phyloP scores from a whole-genome alignment of 2,888 invertebrate species.

The Malacosoma neustria region DNA sequence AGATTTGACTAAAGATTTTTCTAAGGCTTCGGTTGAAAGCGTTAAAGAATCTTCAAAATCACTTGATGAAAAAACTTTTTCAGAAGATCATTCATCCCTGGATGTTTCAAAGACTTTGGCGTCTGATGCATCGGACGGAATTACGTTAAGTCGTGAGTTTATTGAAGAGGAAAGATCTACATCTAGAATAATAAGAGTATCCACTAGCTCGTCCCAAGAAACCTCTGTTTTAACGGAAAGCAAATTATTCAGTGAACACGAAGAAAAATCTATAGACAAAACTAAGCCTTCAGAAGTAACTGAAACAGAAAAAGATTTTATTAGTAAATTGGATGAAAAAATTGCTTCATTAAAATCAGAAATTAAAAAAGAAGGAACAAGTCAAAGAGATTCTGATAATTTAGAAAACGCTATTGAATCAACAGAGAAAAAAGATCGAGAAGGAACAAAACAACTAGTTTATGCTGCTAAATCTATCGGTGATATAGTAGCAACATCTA shows the following conservation, averaged over 20 bases:
- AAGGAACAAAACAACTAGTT: constrained; percentile 11
- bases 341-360: constrained; percentile 39
- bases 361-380: constrained; percentile 30
- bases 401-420: neutral
- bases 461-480: neutral
- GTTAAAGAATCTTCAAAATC: constrained; percentile 63
- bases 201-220: constrained; percentile 56
- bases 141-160: constrained; percentile 54
- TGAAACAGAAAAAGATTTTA: constrained; percentile 37
- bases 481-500: neutral
- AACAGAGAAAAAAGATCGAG: constrained; percentile 8
- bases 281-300: constrained; percentile 32
- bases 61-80: constrained; percentile 63
- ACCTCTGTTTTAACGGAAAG: constrained; percentile 60
- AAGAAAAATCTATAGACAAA: constrained; percentile 44
- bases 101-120: constrained; percentile 66
- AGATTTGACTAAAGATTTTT: constrained; percentile 59
- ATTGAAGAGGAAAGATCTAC: constrained; percentile 53
- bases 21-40: constrained; percentile 63
- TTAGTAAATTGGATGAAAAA: constrained; percentile 40
- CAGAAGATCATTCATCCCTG: constrained; percentile 66
- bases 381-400: neutral
- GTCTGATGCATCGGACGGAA: constrained; percentile 60
- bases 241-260: constrained; percentile 52
- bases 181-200: constrained; percentile 41